Conservation (phyloP, 2,797 vertebrate species). For the Kryptolebias ocellatus region DNA sequence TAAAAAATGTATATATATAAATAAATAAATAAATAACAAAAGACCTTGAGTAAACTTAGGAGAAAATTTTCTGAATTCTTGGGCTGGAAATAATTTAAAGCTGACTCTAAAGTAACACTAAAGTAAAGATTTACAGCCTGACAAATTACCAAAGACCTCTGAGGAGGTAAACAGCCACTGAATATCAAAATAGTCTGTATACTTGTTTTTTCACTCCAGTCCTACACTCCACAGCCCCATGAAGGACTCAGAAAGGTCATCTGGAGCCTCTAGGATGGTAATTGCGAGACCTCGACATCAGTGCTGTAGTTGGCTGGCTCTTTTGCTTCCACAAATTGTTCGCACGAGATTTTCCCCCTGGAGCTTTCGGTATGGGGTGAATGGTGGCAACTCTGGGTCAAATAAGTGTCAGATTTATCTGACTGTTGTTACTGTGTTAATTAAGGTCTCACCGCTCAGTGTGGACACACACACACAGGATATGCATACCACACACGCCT, state of each 20-base stretch:
- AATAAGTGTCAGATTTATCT: slow-evolving; percentile 51
- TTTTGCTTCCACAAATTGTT: slow-evolving; percentile 36
- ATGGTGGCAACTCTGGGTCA: slow-evolving; percentile 51
- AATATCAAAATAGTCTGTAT: slow-evolving; percentile 38
- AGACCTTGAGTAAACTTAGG: neutral
- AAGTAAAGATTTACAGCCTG: slow-evolving; percentile 16
- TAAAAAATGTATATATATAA: neutral
- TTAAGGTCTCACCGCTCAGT: slow-evolving; percentile 39
- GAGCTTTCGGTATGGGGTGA: slow-evolving; percentile 25
- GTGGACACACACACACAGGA: neutral
- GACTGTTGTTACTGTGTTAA: slow-evolving; percentile 52
- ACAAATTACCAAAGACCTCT: slow-evolving; percentile 7
- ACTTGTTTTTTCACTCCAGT: slow-evolving; percentile 24
- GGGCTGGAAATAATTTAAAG: neutral
- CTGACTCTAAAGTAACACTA: slow-evolving; percentile 6
- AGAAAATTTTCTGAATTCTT: neutral
- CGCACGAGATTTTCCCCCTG: slow-evolving; percentile 12
- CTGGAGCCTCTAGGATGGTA: slow-evolving; percentile 41
- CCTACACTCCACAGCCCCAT: slow-evolving; percentile 22
- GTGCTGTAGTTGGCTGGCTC: slow-evolving; percentile 54
- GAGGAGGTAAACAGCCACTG: slow-evolving; percentile 45
- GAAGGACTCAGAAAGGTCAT: slow-evolving; percentile 52
- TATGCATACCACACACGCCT: too few relatives aligned
- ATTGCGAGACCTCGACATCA: slow-evolving; percentile 32
- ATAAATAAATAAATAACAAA: neutral